Evolutionary conservation across 2,888 invertebrate genomes (phyloP), one percentile per base, ranked within the genome.

Genomic region (Microchrysa polita): DNA sequence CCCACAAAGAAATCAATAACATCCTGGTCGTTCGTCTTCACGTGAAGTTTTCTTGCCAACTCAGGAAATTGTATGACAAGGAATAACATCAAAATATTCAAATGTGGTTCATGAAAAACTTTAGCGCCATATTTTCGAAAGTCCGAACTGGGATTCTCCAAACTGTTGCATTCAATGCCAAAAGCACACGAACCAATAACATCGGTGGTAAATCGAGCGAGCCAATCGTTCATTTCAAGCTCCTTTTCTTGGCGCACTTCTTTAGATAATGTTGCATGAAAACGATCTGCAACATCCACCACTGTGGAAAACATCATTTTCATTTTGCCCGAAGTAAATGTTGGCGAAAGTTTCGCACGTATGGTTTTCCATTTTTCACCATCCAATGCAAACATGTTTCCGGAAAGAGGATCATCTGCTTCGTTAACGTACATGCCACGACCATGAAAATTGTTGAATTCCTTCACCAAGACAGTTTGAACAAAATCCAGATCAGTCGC

Each of bases 161-260:
- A 80, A 63, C 84, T 84, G 75, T 86, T 85, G 75, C 85, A 84
- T 14, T 86, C 84, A 5, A 87, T 80, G 0, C 87, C 87, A 77
- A 87, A 87, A 10, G 86, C 86, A 77, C 86, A 85, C 0, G 81
- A 82, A 0, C 86, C 86, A 59, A 88, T 87, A 0, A 87, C 86
- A 77, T 88, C 87, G 9, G 86, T 86, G 1, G 87, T 86, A 75
- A 82, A 87, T 2, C 85, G 82, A 0, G 84, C 83, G 34, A 84
- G 80, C 7, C 85, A 72, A 44, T 86, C 85, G 77, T 85, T 85
- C 1, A 86, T 79, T 65, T 88, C 87, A 0, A 84, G 75, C 16
- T 18, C 23, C 71, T 5, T 10, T 18, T 73, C 18, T 2, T 5
- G 20, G 2, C 40, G 14, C 14, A 60, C 18, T 10, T 18, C 2